Evolutionary conservation across 2,888 invertebrate species (phyloP).

Genomic region (Gnatocerus cornutus): DNA sequence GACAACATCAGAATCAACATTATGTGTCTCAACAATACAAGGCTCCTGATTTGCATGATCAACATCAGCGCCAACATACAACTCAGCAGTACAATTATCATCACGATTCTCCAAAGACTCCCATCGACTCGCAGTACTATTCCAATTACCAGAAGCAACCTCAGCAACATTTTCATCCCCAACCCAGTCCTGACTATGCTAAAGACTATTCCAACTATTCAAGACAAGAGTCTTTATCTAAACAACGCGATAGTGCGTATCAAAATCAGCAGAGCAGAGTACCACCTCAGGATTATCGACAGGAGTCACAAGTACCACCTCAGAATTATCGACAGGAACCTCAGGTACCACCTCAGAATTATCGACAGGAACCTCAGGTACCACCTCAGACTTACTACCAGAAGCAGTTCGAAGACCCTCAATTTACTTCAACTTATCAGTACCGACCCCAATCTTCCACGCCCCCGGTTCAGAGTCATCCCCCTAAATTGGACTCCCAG

Average conservation of each 20-base stretch:
- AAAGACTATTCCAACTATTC: no score
- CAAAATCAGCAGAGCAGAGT: conserved; percentile 6
- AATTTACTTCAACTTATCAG: conserved; percentile 59
- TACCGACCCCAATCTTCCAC: conserved; percentile 55
- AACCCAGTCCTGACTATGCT: background rate
- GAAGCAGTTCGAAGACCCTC: conserved; percentile 41
- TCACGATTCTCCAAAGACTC: no score
- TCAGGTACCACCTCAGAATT: no score
- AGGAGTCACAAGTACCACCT: background rate
- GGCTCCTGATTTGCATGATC: no score
- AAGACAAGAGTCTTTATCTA: no score
- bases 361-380: no score
- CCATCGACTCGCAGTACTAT: no score
- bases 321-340: no score
- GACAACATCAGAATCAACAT: no score
- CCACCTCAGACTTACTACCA: background rate
- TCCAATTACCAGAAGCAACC: background rate
- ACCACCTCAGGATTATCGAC: background rate
- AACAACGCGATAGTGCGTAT: conserved; percentile 18
- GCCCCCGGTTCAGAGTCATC: conserved; percentile 28
- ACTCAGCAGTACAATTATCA: no score
- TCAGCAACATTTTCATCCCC: background rate
- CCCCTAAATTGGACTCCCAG: conserved; percentile 62
- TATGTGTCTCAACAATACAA: no score
- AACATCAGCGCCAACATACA: no score